phyloP scores from a whole-genome alignment of 2,888 invertebrate genomes.

The Cheilosia vulpina region DNA sequence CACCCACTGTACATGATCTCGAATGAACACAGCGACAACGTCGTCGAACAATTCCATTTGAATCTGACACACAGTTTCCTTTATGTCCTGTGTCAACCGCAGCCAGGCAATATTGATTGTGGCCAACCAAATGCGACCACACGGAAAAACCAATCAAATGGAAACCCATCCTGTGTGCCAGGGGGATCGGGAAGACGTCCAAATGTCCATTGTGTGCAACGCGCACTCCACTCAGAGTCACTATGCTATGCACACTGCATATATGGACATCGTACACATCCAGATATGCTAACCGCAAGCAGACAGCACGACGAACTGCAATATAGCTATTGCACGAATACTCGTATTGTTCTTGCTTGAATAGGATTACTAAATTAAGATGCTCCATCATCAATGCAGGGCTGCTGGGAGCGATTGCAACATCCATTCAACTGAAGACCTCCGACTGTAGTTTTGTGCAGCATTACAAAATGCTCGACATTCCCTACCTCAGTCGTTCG shows the following conservation, averaged over 20 bases:
- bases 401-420: neutral
- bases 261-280: slow-evolving; percentile 6
- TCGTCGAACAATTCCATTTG: slow-evolving; percentile 34
- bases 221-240: neutral
- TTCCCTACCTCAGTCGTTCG: slow-evolving; percentile 2
- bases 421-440: slow-evolving; percentile 2
- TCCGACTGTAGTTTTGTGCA: neutral
- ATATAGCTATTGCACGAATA: neutral
- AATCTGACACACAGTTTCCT: slow-evolving; percentile 44
- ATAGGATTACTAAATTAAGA: slow-evolving; percentile 1
- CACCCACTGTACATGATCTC: slow-evolving; percentile 32
- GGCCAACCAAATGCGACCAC: slow-evolving; percentile 55
- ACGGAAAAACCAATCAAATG: slow-evolving; percentile 63
- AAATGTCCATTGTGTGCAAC: slow-evolving; percentile 16
- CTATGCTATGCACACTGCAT: too few species aligned
- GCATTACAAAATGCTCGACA: slow-evolving; percentile 6
- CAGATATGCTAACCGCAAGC: slow-evolving; percentile 34
- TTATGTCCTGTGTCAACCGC: slow-evolving; percentile 44
- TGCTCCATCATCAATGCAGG: neutral
- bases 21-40: slow-evolving; percentile 12
- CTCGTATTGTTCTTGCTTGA: neutral
- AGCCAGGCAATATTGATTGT: slow-evolving; percentile 42
- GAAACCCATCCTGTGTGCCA: slow-evolving; percentile 28
- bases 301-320: slow-evolving; percentile 1
- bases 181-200: neutral